Percentiles rank a stretch among this genome's conserved stretches.
phyloP scores from a whole-genome alignment of 2,888 invertebrate genomes.

The Mesodorylaimus sp. region DNA sequence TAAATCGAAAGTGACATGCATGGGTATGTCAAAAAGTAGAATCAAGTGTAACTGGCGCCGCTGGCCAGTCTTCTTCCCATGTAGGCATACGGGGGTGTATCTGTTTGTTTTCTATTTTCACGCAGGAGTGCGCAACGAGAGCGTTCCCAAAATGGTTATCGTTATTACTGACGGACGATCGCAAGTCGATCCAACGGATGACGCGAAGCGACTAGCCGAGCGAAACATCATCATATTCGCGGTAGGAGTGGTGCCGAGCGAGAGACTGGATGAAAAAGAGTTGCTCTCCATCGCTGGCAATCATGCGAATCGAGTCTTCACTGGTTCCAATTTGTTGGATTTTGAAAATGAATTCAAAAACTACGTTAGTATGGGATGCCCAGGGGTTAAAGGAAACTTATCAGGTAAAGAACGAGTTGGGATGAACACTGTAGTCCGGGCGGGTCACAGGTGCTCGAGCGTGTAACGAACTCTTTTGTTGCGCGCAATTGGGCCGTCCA shows the following conservation, averaged over 20 bases:
- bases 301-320: constrained; percentile 18
- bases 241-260: constrained; percentile 19
- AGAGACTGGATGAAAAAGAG: constrained; percentile 21
- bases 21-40: neutral
- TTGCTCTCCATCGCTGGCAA: constrained; percentile 19
- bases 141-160: constrained; percentile 20
- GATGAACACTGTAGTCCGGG: too few relatives aligned
- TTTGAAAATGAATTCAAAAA: constrained; percentile 23
- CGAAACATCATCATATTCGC: constrained; percentile 15
- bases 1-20: neutral
- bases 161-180: constrained; percentile 26
- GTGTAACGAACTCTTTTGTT: neutral
- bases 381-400: constrained; percentile 15
- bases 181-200: constrained; percentile 3
- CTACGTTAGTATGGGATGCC: constrained; percentile 24
- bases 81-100: neutral
- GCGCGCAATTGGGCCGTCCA: too few relatives aligned
- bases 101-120: neutral
- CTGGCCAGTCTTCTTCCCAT: neutral
- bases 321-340: constrained; percentile 18
- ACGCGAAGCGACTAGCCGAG: neutral
- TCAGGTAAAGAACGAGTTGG: neutral
- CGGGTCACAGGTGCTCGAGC: too few relatives aligned
- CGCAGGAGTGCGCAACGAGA: constrained; percentile 1
- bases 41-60: neutral